These are phyloP conservation scores for Drosophila kanekoi DNA, from an alignment of 2,888 invertebrate genomes.

Conservation along the genomic window DNA sequence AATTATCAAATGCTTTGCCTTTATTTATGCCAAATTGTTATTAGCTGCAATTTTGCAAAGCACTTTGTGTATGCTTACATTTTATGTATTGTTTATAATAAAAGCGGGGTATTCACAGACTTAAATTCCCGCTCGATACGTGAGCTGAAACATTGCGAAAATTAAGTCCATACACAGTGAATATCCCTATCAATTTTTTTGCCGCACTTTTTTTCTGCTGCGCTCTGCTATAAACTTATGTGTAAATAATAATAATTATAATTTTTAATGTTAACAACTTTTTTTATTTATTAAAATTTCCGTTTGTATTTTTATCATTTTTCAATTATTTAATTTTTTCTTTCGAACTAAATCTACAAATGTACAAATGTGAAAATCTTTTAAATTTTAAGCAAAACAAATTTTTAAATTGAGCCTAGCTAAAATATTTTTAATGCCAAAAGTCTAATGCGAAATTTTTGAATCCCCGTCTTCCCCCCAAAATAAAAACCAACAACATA, in stretches of 20 bases:
- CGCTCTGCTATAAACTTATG: conserved; percentile 23
- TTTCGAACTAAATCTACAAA: conserved; percentile 17
- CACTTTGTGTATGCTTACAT: conserved; percentile 12
- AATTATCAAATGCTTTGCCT: conserved; percentile 30
- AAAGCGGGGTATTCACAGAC: conserved; percentile 29
- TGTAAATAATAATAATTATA: conserved; percentile 41
- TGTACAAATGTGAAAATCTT: conserved; percentile 15
- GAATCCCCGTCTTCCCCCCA: conserved; percentile 69
- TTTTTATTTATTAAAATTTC: conserved; percentile 17
- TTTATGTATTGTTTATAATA: conserved; percentile 12
- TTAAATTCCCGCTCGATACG: no score
- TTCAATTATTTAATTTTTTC: conserved; percentile 8
- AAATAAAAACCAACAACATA: conserved; percentile 46
- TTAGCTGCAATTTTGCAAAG: conserved; percentile 10
- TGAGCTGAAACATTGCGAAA: neutral
- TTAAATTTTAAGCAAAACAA: conserved; percentile 26
- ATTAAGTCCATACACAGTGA: conserved; percentile 2
- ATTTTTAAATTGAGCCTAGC: conserved; percentile 23
- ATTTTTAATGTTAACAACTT: conserved; percentile 19
- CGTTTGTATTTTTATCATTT: conserved; percentile 22
- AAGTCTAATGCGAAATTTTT: conserved; percentile 75
- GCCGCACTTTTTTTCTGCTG: conserved; percentile 35
- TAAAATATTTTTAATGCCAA: conserved; percentile 50
- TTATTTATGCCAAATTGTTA: conserved; percentile 27
- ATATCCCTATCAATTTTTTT: conserved; percentile 13